Base-by-base conservation (phyloP, 2,113 vertebrate genomes). In the Chrysemys picta region DNA sequence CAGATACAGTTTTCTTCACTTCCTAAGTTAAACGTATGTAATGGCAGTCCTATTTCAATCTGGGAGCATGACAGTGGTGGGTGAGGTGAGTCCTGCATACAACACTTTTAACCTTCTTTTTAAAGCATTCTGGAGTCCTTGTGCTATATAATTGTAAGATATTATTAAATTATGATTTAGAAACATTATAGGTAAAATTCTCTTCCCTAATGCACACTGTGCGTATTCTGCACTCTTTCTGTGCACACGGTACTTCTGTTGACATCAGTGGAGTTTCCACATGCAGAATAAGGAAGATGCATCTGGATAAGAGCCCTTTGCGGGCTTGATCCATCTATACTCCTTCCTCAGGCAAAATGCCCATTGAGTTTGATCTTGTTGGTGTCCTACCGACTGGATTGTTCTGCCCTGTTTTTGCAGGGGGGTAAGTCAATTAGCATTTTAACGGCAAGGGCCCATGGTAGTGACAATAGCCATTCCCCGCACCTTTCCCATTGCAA, bases 181-280 rank as follows among this genome's bases (percentile, higher is more conserved):
- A 93, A 96, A 90, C 79, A 94, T 94, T 92, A 91, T 79, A 84
- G 96, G 96, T 92, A 94, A 92, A 91, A 92, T 83, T 91, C 38
- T 69, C 89, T 85, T 84, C 80, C 96, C 96, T 96, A 93, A 95
- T 95, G 92, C 81, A 8, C 0, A 47, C 91, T 95, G 94, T 91
- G 97, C 92, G 94, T 90, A 85, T 87, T 21, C 2, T 91, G 89
- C 88, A 93, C 85, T 45, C 95, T 95, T 93, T 95, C 84, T 92
- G 88, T 89, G 87, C 91, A 90, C 76, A 59, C 81, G 94, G 88
- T 94, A 85, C 50, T 91, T 93, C 93, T 92, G 91, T 96, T 97
- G 92, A 76, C 90, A 95, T 96, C 93, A 92, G 92, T 96, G 96
- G 95, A 93, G 95, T 94, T 96, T 97, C 95, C 96, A 96, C 88